A percentile compares a stretch with the other conserved stretches of the same genome.
These are phyloP conservation scores for Chironomus riparius DNA, from an alignment of 2,888 invertebrate species.

Conservation along the genomic window DNA sequence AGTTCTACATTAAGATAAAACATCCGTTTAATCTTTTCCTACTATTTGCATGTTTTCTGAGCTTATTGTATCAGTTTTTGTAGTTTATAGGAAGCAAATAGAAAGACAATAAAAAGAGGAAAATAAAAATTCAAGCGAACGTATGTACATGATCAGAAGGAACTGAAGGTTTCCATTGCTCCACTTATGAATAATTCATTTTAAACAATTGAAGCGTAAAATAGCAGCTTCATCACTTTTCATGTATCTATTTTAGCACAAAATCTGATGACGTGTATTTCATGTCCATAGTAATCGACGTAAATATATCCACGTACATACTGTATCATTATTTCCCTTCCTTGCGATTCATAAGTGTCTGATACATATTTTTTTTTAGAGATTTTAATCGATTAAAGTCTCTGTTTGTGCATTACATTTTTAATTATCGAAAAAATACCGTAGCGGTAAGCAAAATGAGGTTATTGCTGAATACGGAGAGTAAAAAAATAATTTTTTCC, in stretches of 20 bases:
- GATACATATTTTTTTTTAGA: constrained; percentile 6
- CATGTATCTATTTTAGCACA: background rate
- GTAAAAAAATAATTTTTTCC: background rate
- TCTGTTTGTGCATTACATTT: constrained; percentile 26
- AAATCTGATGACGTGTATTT: background rate
- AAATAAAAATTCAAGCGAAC: no score
- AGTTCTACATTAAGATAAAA: no score
- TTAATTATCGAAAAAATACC: constrained; percentile 25
- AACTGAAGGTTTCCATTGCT: background rate
- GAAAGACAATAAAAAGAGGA: no score
- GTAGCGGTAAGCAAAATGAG: constrained; percentile 20
- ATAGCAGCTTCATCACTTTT: background rate
- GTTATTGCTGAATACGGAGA: constrained; percentile 7
- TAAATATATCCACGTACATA: no score
- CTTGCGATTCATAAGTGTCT: constrained; percentile 2
- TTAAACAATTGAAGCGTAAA: background rate
- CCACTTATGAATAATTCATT: background rate
- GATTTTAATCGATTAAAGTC: constrained; percentile 27
- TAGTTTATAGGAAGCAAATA: no score
- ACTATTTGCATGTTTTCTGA: no score
- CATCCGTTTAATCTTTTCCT: no score
- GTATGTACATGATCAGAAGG: no score
- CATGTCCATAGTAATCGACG: background rate
- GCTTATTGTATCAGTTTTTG: no score
- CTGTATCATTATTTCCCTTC: background rate